phyloP scores from a whole-genome alignment of 2,888 invertebrate species.

The Gymnocheta viridis region DNA sequence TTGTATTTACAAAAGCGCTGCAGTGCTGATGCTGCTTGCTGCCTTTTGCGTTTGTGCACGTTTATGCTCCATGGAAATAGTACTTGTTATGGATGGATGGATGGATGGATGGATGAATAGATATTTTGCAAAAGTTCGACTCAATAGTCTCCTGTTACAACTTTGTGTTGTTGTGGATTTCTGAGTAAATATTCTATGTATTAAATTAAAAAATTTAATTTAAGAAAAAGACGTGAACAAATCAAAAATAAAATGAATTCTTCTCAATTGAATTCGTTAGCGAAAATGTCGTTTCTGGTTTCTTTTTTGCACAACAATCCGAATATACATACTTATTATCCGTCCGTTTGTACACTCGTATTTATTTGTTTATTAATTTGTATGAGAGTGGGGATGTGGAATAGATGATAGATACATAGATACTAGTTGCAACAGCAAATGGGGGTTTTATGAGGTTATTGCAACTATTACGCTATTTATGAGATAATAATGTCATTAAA shows the following conservation, averaged over 20 bases:
- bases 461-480: constrained; percentile 51
- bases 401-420: constrained; percentile 11
- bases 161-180: constrained; percentile 13
- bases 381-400: constrained; percentile 21
- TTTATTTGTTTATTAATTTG: constrained; percentile 28
- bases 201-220: background rate
- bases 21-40: background rate
- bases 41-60: constrained; percentile 36
- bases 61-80: constrained; percentile 38
- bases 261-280: constrained; percentile 81
- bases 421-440: constrained; percentile 29
- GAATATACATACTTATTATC: constrained; percentile 46
- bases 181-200: constrained; percentile 6
- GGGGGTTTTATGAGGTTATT: constrained; percentile 40
- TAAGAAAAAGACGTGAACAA: constrained; percentile 70
- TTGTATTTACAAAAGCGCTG: background rate
- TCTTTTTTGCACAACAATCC: constrained; percentile 42
- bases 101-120: constrained; percentile 42
- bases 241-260: constrained; percentile 79
- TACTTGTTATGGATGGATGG: constrained; percentile 54
- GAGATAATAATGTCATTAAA: constrained; percentile 67
- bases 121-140: constrained; percentile 15
- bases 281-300: constrained; percentile 76
- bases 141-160: constrained; percentile 24
- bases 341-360: constrained; percentile 29